These are phyloP conservation scores for Smutsia gigantea DNA, from an alignment of 2,797 vertebrate genomes.

Conservation along the genomic window DNA sequence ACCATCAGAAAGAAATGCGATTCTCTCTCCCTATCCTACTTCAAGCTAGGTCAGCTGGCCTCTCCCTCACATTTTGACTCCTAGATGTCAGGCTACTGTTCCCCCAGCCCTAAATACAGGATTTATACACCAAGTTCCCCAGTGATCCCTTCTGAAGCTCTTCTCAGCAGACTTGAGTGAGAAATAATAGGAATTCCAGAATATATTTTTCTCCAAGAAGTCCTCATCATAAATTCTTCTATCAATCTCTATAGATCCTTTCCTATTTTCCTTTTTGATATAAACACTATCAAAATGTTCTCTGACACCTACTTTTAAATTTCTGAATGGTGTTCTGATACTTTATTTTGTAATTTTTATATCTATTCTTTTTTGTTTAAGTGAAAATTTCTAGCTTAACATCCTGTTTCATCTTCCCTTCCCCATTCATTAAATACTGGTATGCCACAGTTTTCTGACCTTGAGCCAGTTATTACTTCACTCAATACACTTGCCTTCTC, in stretches of 20 bases:
- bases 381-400: constrained; percentile 16
- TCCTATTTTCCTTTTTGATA: background rate
- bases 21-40: background rate
- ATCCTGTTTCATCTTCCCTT: constrained; percentile 10
- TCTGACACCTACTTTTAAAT: background rate
- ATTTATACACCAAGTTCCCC: background rate
- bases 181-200: constrained; percentile 10
- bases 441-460: constrained; percentile 49
- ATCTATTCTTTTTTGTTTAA: background rate
- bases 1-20: background rate
- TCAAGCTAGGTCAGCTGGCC: background rate
- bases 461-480: constrained; percentile 44
- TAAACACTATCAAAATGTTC: background rate
- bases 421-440: background rate
- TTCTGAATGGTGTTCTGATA: background rate
- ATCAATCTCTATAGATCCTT: background rate
- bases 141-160: background rate
- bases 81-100: background rate
- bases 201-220: background rate
- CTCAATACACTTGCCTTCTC: background rate
- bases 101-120: background rate
- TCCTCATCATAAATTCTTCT: background rate
- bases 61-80: background rate
- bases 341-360: background rate
- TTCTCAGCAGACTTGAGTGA: background rate